Evolutionary conservation across 2,888 invertebrate genomes (phyloP), one percentile per base, ranked within the genome.

Genomic region (Omphaloscelis lunosa): DNA sequence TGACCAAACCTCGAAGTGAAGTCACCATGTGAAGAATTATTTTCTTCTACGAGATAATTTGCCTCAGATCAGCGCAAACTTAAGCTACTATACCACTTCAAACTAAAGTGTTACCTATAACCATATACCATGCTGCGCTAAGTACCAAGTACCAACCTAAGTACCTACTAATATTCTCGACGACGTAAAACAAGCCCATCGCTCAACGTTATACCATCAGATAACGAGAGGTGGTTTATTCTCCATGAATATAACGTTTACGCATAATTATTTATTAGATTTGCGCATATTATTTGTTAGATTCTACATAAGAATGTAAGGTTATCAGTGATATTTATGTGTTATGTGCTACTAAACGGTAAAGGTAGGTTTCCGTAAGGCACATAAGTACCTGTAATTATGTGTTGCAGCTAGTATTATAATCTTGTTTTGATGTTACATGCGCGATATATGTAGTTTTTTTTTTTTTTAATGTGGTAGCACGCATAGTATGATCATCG

Each of bases 301-400:
- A 77, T 82, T 79, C 73, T 68, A 72, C 72, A 56, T 80, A 82
- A 82, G 84, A 84, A 88, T 88, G 88, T 84, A 45, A 86, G 79
- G 86, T 82, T 80, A 86, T 83, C 81, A 65, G 63, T 27, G 0
- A 62, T 75, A 85, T 88, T 79, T 74, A 88, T 87, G 70, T 20
- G 78, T 75, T 74, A 62, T 80, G 72, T 74, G 53, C 68, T 61
- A n/a, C 63, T 79, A 80, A 76, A 82, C 75, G 77, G 77, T 72
- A 77, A 76, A 75, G 45, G 45, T 80, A 72, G 67, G 72, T 85
- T 77, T 70, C 51, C 65, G 45, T 82, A 67, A 72, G 51, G 53
- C 48, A 63, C 41, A 62, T 51, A n/a, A n/a, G n/a, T n/a, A 79
- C 34, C 3, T 59, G n/a, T 59, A 15, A 53, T 67, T 67, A 71